These are phyloP conservation scores for Timandra comae DNA, from an alignment of 2,888 invertebrate species.

Conservation along the genomic window DNA sequence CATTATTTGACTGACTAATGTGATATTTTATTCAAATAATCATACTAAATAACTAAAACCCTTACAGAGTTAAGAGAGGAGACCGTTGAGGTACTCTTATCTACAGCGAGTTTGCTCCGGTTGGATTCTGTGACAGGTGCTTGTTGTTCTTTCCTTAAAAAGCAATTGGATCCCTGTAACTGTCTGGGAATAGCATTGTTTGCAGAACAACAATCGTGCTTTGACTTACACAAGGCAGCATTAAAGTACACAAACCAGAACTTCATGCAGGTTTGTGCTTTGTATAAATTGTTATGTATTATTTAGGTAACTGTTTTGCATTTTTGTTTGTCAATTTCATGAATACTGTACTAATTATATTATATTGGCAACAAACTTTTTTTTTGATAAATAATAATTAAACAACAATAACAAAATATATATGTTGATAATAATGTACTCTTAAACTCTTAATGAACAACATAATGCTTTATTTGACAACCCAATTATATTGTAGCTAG, in stretches of 20 bases:
- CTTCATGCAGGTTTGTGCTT: conserved; percentile 90
- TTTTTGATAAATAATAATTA: neutral
- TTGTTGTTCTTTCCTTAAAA: conserved; percentile 91
- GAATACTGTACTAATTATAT: neutral
- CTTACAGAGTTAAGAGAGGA: conserved; percentile 89
- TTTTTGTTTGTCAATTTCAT: neutral
- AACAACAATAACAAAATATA: neutral
- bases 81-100: conserved; percentile 91
- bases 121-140: conserved; percentile 90
- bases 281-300: neutral
- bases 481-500: neutral
- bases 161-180: conserved; percentile 95
- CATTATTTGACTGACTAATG: too few relatives aligned
- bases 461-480: neutral
- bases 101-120: conserved; percentile 92
- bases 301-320: neutral
- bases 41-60: too few relatives aligned
- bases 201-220: conserved; percentile 93
- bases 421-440: neutral
- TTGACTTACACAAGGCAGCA: conserved; percentile 86
- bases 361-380: too few relatives aligned
- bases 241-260: conserved; percentile 89
- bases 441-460: neutral
- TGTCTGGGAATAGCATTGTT: conserved; percentile 95
- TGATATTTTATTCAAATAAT: too few relatives aligned